phyloP scores from a whole-genome alignment of 2,113 vertebrate genomes.

The Lynx canadensis region DNA sequence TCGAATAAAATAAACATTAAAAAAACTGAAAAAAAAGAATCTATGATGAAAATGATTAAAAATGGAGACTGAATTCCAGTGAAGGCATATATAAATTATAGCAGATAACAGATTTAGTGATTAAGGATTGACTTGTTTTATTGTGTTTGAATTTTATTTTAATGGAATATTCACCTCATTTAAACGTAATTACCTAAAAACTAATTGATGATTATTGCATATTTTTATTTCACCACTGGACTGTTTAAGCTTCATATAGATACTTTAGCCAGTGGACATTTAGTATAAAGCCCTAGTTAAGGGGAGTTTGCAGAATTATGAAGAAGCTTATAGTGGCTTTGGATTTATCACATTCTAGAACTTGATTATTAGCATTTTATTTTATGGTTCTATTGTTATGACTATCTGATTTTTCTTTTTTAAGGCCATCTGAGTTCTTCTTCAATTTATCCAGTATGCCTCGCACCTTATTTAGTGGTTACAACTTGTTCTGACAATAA shows the following conservation, averaged over 20 bases:
- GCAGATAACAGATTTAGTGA: neutral
- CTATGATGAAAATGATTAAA: conserved; percentile 20
- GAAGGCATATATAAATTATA: neutral
- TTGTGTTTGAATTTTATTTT: conserved; percentile 26
- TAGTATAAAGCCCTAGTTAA: neutral
- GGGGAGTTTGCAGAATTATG: neutral
- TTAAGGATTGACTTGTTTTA: conserved; percentile 20
- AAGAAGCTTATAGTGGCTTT: neutral
- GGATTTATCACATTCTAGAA: neutral
- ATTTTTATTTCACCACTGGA: neutral
- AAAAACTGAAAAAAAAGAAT: neutral
- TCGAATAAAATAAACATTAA: no score
- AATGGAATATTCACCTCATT: conserved; percentile 10
- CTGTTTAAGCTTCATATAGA: neutral
- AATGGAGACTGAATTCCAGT: neutral
- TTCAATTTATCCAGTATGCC: conserved; percentile 98
- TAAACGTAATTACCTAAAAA: conserved; percentile 38
- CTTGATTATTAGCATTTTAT: conserved; percentile 29
- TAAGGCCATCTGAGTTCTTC: conserved; percentile 98
- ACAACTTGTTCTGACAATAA: conserved; percentile 96
- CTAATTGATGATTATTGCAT: neutral
- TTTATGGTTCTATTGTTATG: conserved; percentile 20
- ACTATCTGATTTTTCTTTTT: conserved; percentile 64
- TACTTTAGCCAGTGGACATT: neutral
- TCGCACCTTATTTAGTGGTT: conserved; percentile 98